These are phyloP conservation scores for Arctocebus calabarensis DNA, from an alignment of 2,797 vertebrate genomes.

Conservation along the genomic window DNA sequence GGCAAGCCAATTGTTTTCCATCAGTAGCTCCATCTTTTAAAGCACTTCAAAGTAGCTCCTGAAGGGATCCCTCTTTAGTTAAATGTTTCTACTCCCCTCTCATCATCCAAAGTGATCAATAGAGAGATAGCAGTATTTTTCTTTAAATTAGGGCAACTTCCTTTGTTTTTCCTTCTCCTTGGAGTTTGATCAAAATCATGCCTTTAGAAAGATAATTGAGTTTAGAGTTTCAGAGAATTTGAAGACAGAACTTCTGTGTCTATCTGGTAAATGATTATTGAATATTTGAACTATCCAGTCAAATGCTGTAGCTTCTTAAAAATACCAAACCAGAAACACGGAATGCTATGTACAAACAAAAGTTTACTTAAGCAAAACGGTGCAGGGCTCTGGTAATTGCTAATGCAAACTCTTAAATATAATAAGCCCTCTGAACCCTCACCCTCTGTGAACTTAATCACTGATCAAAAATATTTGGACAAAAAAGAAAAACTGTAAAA, in stretches of 20 bases:
- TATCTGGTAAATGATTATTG: background rate
- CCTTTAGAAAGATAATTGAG: background rate
- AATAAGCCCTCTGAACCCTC: background rate
- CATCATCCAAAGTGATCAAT: constrained; percentile 37
- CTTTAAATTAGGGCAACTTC: background rate
- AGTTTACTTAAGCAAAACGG: background rate
- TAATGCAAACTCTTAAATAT: background rate
- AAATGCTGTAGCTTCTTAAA: background rate
- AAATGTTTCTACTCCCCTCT: background rate
- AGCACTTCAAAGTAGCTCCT: constrained; percentile 37
- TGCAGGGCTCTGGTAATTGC: background rate
- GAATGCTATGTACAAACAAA: background rate
- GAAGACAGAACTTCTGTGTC: background rate
- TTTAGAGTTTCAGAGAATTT: background rate
- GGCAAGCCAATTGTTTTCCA: constrained; percentile 67
- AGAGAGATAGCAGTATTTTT: background rate
- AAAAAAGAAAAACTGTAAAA: background rate
- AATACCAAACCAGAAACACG: background rate
- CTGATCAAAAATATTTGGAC: background rate
- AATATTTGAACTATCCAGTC: background rate
- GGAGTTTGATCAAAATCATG: background rate
- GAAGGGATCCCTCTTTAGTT: constrained; percentile 35
- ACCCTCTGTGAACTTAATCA: background rate
- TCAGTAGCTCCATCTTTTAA: constrained; percentile 35
- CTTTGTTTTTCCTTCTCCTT: background rate